Base-by-base conservation (phyloP, 2,113 vertebrate species). In the Rousettus leschenaultii region DNA sequence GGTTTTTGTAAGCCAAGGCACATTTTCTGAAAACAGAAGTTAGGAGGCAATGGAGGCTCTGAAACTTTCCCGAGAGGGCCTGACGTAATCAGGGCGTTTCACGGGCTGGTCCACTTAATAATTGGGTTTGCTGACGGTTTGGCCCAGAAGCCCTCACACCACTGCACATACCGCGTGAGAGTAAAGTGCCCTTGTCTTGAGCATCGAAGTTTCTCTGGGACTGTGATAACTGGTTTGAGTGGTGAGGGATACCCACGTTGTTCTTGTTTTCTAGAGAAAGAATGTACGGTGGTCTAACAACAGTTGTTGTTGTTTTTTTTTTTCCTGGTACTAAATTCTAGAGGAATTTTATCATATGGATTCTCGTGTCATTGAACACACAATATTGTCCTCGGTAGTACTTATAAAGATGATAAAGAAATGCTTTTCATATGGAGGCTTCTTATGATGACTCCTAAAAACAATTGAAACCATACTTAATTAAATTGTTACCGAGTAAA, bases 211-310 rank as follows among this genome's bases (percentile, higher is more conserved):
- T 48, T 5, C 22, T 63, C 30, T 57, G 55, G 61, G 61, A 30
- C 68, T 74, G 2, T 91, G 16, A 2, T 82, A 53, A 77, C 68
- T 87, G 75, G 7, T 11, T 45, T 63, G 28, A 85, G 40, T 21
- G 51, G 24, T 28, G 73, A 43, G 80, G 77, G 38, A 35, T n/a
- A 43, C 13, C 22, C 40, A 13, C 38, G 0, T n/a, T 30, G 11
- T 91, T 91, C 59, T 79, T 85, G 35, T 91, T 94, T 89, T 91
- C 43, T 63, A n/a, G 75, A 65, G 65, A 70, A 88, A 79, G 51
- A 68, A 24, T 12, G 10, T 71, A 84, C 7, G 43, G 2, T 70
- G 38, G 11, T 18, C 13, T 43, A 28, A 79, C n/a, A 57, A 65
- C n/a, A 66, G 38, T n/a, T n/a, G n/a, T n/a, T n/a, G n/a, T n/a